Evolutionary conservation across 2,888 invertebrate genomes (phyloP).

Genomic region (Cenopis cana): DNA sequence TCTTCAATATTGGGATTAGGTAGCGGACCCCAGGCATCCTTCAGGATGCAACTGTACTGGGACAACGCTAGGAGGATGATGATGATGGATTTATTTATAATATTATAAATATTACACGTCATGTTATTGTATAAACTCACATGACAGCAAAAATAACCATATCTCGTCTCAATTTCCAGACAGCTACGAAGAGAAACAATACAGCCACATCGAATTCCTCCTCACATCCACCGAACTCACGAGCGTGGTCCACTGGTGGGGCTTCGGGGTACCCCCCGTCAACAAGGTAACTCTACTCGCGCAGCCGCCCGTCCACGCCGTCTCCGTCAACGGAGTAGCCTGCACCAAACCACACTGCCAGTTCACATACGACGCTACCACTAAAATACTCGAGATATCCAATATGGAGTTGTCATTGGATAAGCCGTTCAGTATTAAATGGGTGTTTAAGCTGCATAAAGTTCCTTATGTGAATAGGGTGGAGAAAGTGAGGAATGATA

Average conservation of each 20-base stretch:
- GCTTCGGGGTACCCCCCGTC: conserved; percentile 73
- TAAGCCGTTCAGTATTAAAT: conserved; percentile 67
- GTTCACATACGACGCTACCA: conserved; percentile 59
- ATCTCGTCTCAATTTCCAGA: conserved; percentile 66
- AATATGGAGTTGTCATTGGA: conserved; percentile 67
- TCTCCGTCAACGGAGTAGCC: conserved; percentile 61
- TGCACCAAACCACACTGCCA: conserved; percentile 61
- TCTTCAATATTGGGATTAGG: no score
- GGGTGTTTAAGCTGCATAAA: conserved; percentile 57
- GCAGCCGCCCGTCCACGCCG: conserved; percentile 58
- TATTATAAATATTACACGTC: no score
- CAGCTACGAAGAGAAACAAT: conserved; percentile 85
- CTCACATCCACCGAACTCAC: conserved; percentile 61
- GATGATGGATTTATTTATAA: no score
- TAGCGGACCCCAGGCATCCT: no score
- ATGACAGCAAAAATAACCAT: conserved; percentile 7
- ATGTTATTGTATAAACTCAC: neutral
- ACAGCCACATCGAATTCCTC: conserved; percentile 82
- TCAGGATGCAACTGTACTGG: no score
- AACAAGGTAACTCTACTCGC: conserved; percentile 63
- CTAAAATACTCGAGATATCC: conserved; percentile 60
- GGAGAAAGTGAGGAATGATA: conserved; percentile 23
- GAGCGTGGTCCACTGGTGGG: conserved; percentile 76
- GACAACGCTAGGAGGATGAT: no score
- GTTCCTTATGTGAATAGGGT: conserved; percentile 19